Conservation (phyloP, 2,113 vertebrate genomes). For the Gavia stellata region DNA sequence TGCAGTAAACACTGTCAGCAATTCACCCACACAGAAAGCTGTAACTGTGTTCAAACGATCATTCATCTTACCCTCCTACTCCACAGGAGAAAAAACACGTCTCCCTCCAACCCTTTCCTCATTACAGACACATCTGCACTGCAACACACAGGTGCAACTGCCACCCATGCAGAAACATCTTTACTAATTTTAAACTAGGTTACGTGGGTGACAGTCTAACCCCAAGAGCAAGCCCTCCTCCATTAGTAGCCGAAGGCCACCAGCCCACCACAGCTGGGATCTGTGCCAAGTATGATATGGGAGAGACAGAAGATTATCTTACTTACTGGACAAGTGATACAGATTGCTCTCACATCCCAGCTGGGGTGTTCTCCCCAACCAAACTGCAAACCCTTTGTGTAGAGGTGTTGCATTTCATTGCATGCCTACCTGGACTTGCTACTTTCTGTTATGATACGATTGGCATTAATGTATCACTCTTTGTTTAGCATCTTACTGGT, state of each 20-base stretch:
- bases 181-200: neutral
- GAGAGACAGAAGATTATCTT: neutral
- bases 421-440: neutral
- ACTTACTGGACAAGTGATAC: neutral
- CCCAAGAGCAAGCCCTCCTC: neutral
- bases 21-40: constrained; percentile 9
- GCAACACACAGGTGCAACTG: neutral
- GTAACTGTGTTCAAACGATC: neutral
- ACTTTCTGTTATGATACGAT: neutral
- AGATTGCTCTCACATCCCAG: neutral
- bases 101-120: neutral
- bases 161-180: neutral
- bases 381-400: neutral
- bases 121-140: neutral
- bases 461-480: neutral
- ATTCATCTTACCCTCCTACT: neutral
- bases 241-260: neutral
- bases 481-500: neutral
- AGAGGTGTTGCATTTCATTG: neutral
- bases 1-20: neutral
- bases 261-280: neutral
- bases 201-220: neutral
- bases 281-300: neutral
- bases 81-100: neutral
- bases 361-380: neutral